A percentile compares a stretch with the other conserved stretches of the same genome.
Conservation (phyloP, 2,888 invertebrate genomes). For the Ochropleura plecta region DNA sequence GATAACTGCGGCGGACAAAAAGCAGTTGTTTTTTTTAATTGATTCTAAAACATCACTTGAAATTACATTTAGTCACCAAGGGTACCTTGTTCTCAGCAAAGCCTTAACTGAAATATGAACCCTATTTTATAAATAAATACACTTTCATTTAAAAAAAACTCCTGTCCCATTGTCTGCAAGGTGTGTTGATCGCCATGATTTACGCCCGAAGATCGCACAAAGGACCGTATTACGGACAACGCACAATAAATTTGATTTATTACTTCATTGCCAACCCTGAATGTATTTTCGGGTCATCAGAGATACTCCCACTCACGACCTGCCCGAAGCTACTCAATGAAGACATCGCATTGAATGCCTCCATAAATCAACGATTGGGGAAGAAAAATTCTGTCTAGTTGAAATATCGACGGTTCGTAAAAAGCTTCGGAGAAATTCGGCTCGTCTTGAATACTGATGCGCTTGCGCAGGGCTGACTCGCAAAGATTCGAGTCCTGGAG, state of each 20-base stretch:
- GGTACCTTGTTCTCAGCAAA: not conserved
- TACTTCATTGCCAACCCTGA: slow-evolving; percentile 81
- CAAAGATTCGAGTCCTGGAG: not conserved
- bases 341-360: slow-evolving; percentile 85
- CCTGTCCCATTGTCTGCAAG: slow-evolving; percentile 65
- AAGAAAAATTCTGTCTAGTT: slow-evolving; percentile 76
- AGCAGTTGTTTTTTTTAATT: not conserved
- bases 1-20: not conserved
- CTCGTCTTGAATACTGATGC: slow-evolving; percentile 56
- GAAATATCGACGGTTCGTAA: slow-evolving; percentile 75
- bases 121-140: slow-evolving; percentile 1
- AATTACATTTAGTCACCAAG: not conserved
- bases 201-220: slow-evolving; percentile 77
- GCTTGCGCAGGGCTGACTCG: slow-evolving; percentile 54
- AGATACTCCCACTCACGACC: slow-evolving; percentile 87
- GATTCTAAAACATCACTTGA: not conserved
- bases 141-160: slow-evolving; percentile 26
- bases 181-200: slow-evolving; percentile 79
- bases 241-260: slow-evolving; percentile 88
- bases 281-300: slow-evolving; percentile 84
- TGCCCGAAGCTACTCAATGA: slow-evolving; percentile 86
- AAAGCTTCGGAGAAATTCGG: slow-evolving; percentile 62
- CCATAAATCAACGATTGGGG: slow-evolving; percentile 82
- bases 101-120: not conserved
- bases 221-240: slow-evolving; percentile 79